Evolutionary conservation across 2,888 invertebrate species (phyloP), one percentile per base, ranked within the genome.

Genomic region (Pollenia griseotomentosa): DNA sequence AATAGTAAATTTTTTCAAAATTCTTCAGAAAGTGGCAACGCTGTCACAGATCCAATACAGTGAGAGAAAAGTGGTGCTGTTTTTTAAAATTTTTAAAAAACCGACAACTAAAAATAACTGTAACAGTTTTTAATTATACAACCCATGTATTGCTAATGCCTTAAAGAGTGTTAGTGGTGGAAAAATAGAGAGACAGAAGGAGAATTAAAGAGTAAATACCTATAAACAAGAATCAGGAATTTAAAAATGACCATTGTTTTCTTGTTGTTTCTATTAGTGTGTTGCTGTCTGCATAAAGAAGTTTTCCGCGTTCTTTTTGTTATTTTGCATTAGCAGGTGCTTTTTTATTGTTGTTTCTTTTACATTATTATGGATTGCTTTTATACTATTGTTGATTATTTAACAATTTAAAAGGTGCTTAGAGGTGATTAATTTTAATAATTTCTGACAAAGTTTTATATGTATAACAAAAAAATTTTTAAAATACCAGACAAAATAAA

Each of bases 281-380:
- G 33, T 16, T 14, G 16, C 10, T 61, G 70, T 19, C 61, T 63
- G 51, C 53, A 44, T 71, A n/a, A 53, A 61, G 33, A 61, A 83
- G 75, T 68, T 75, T 70, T 83, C 83, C 83, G 83, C 68, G 61
- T 83, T 75, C 70, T 83, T 70, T 66, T 63, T 53, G 63, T 42
- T 33, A 33, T 33, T 79, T 66, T 51, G 5, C n/a, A 51, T 51
- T 53, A 42, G 19, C 83, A 83, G 83, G 83, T 83, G 83, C 16
- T 66, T 61, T 83, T 83, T 48, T n/a, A 14, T 51, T 7, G 4
- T 44, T 16, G 40, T 77, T 44, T 66, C 33, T 68, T 0, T 73
- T 53, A 33, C 23, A 8, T 51, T 40, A 33, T 33, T 6, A 33
- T 53, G 40, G 51, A 6, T 40, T 23, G 2, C n/a, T 23, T 53